Base-by-base conservation (phyloP, 2,888 invertebrate genomes). In the Pilophorus perplexus region DNA sequence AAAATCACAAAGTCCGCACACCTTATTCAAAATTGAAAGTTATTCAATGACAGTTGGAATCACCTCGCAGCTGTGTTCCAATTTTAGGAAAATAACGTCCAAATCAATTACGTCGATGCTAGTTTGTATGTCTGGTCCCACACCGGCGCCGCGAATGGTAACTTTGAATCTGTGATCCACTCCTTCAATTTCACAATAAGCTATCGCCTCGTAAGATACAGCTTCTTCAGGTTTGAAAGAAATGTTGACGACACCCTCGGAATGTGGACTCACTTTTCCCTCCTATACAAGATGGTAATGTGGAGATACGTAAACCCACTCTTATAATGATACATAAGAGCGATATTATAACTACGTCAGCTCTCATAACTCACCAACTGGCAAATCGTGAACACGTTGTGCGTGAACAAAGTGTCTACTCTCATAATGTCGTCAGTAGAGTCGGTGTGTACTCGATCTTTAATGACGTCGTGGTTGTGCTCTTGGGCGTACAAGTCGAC, bases 51-150 rank as follows among this genome's bases (percentile, higher is more conserved):
- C 42, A 42, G 20, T 14, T 8, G 12, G 3, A 25, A 1, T 16
- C 16, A 64, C 64, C 25, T 64, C 64, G 42, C 42, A 64, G 16
- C 25, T 52, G 5, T 64, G 64, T 27, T 64, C 64, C 12, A 64
- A 18, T 16, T 54, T 54, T 22, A 64, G 42, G 28, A 54, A 64
- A 25, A 64, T 64, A n/a, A 64, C 20, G 18, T 54, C 64, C 3
- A 64, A 42, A 54, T 64, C 64, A 40, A 64, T 54, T 1, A 64
- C 54, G 18, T 64, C 64, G 40, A 52, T 22, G 20, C 54, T 54
- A 27, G 18, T 27, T 2, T n/a, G 5, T n/a, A 64, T 64, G 16
- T 40, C 27, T 5, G 64, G 25, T 5, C 64, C 64, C 8, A 54
- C 12, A 20, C 64, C 64, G 3, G 54, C 25, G 16, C 64, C 64